Conservation (phyloP, 2,888 invertebrate species). For the Agonopterix arenella region DNA sequence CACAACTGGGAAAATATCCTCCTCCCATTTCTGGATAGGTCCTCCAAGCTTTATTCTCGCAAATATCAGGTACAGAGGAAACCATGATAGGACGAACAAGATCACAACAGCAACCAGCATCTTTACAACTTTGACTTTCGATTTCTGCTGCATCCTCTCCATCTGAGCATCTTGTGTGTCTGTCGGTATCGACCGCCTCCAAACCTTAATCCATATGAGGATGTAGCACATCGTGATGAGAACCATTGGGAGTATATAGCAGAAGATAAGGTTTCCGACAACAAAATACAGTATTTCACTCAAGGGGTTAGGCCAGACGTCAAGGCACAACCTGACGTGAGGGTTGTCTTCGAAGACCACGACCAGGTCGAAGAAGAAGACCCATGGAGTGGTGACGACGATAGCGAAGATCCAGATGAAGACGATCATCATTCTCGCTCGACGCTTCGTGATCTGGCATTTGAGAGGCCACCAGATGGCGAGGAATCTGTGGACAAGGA, state of each 20-base stretch:
- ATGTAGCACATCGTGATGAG: slow-evolving; percentile 95
- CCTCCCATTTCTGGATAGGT: slow-evolving; percentile 85
- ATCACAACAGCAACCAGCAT: slow-evolving; percentile 96
- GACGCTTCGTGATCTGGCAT: slow-evolving; percentile 91
- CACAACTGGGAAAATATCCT: slow-evolving; percentile 86
- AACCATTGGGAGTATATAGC: slow-evolving; percentile 93
- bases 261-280: slow-evolving; percentile 90
- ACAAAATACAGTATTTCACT: slow-evolving; percentile 92
- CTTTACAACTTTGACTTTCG: slow-evolving; percentile 95
- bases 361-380: slow-evolving; percentile 90
- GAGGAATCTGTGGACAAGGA: slow-evolving; percentile 86
- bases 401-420: slow-evolving; percentile 94
- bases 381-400: slow-evolving; percentile 92
- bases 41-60: slow-evolving; percentile 91
- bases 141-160: slow-evolving; percentile 95
- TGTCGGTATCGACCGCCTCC: slow-evolving; percentile 91
- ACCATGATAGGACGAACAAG: slow-evolving; percentile 95
- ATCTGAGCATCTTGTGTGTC: slow-evolving; percentile 94
- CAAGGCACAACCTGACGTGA: slow-evolving; percentile 85
- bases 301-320: slow-evolving; percentile 90
- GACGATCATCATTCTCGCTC: slow-evolving; percentile 91
- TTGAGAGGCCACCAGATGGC: slow-evolving; percentile 97
- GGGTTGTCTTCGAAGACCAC: slow-evolving; percentile 85
- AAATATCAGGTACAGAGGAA: slow-evolving; percentile 93
- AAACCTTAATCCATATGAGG: slow-evolving; percentile 94